Evolutionary conservation across 2,797 vertebrate species (phyloP), one percentile per base, ranked within the genome.

Genomic region (Lepilemur ruficaudatus): DNA sequence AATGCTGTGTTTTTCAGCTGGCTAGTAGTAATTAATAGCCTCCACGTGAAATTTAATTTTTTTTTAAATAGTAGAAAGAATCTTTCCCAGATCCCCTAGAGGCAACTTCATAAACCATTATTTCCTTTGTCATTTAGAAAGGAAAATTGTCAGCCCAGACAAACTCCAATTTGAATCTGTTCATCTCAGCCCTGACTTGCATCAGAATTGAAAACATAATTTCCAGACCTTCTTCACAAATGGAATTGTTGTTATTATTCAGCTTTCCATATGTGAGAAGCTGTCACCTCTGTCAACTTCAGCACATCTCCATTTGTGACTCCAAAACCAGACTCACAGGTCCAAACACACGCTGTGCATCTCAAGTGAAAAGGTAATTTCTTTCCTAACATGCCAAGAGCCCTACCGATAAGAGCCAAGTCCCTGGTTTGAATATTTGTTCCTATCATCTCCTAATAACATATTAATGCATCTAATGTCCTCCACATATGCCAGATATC

Each of bases 261-360:
- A 83, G 97, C 98, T 98, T 98, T 98, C 98, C 98, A 98, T 97
- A 98, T 97, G 97, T 97, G 97, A 98, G 98, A 97, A 98, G 98
- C 98, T 98, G 98, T 98, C 98, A 98, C 96, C 96, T 97, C 96
- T 98, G 97, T 98, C 98, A 98, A 95, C 55, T 89, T 91, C 80
- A 50, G 69, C 28, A 1, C 69, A 93, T 96, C 98, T 98, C 96
- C 95, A 97, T 98, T 97, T 94, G 88, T 98, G 88, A 97, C 96
- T 97, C 96, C 96, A 82, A 93, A 97, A 85, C 63, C 96, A 97
- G 97, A 86, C 91, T 98, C 96, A 75, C 57, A 79, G 95, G 63
- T 97, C 97, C 97, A 97, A 97, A 94, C n/a, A 76, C 97, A 97
- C 0, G 50, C 98, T 97, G 95, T 28, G 97, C 81, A 97, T 92